Evolutionary conservation across 2,797 vertebrate species (phyloP).

Genomic region (Smutsia gigantea): DNA sequence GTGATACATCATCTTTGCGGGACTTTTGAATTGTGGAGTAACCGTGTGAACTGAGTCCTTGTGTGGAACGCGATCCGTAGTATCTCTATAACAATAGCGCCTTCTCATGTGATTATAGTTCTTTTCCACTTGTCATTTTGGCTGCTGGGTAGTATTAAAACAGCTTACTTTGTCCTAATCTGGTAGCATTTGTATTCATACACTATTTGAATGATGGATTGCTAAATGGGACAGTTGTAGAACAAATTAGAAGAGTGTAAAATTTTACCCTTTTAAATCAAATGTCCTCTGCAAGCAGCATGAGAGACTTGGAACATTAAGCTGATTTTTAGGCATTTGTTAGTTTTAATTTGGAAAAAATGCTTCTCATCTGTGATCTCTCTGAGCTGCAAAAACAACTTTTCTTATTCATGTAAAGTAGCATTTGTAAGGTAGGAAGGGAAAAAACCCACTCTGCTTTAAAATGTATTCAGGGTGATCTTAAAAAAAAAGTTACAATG

Average conservation of each 20-base stretch:
- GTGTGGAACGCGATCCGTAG: background rate
- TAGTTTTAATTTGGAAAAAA: conserved; percentile 36
- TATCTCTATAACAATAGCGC: background rate
- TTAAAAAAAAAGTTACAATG: background rate
- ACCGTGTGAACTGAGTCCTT: background rate
- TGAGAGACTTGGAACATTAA: background rate
- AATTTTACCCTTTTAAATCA: background rate
- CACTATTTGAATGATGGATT: background rate
- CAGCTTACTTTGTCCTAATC: background rate
- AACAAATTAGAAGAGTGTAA: background rate
- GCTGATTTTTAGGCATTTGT: background rate
- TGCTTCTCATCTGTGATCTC: background rate
- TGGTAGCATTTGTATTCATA: background rate
- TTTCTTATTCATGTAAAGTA: background rate
- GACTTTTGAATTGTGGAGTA: conserved; percentile 31
- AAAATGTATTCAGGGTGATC: background rate
- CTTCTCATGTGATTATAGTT: accelerated
- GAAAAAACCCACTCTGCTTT: background rate
- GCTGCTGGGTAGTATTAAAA: background rate
- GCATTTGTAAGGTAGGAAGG: background rate
- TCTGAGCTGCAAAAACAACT: background rate
- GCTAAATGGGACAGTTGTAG: background rate
- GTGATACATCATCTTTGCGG: conserved; percentile 3
- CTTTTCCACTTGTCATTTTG: background rate
- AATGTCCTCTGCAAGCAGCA: background rate